Evolutionary conservation across 2,888 invertebrate genomes (phyloP).

Genomic region (Dinocampus coccinellae): DNA sequence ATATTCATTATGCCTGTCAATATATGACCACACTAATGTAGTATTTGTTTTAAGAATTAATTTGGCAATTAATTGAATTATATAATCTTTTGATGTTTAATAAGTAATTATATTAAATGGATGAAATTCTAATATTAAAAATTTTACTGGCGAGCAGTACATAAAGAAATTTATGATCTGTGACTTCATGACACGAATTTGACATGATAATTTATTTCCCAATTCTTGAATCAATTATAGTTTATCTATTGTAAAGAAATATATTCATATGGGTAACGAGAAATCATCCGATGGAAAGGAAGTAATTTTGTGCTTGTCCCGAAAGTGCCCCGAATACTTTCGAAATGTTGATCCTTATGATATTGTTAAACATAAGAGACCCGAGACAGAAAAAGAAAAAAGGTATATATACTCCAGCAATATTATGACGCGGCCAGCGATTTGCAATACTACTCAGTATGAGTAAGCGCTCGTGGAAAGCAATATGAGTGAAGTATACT

Average conservation of each 20-base stretch:
- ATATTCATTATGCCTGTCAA: neutral
- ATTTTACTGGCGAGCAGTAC: neutral
- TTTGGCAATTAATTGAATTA: slow-evolving; percentile 5
- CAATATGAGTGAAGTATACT: slow-evolving; percentile 62
- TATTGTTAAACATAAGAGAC: neutral
- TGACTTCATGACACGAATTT: slow-evolving; percentile 3
- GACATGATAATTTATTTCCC: slow-evolving; percentile 22
- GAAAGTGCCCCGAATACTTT: slow-evolving; percentile 18
- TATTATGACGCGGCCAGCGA: slow-evolving; percentile 45
- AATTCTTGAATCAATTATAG: slow-evolving; percentile 26
- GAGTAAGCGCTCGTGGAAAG: slow-evolving; percentile 52
- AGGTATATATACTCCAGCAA: neutral
- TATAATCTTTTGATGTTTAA: neutral
- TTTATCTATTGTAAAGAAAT: neutral
- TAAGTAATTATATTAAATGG: slow-evolving; percentile 7
- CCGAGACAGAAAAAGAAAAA: neutral
- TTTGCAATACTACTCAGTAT: slow-evolving; percentile 61
- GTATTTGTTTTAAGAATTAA: too few species aligned
- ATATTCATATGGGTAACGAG: neutral
- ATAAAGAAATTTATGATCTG: neutral
- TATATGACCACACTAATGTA: too few species aligned
- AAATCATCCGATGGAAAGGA: slow-evolving; percentile 9
- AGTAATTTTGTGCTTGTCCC: slow-evolving; percentile 12
- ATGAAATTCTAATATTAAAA: slow-evolving; percentile 4
- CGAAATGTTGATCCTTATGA: slow-evolving; percentile 16